Evolutionary conservation across 2,797 vertebrate genomes (phyloP).

Genomic region (Rhinichthys osculus): DNA sequence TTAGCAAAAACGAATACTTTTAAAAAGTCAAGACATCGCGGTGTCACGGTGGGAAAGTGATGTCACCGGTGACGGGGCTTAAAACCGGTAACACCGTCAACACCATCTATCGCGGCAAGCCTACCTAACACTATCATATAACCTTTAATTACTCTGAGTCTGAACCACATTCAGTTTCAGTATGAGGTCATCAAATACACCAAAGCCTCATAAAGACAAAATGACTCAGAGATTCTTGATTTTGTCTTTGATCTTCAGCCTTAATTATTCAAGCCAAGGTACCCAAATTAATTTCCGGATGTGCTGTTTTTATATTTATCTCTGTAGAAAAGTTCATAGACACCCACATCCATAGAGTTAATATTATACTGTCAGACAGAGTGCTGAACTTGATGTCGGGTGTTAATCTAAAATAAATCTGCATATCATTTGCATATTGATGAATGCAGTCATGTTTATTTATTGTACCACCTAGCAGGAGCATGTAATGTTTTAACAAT

Average conservation of each 20-base stretch:
- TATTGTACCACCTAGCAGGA: background rate
- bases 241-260: constrained; percentile 2
- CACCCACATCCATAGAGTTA: background rate
- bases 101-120: too few relatives aligned
- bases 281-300: background rate
- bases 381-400: constrained; percentile 11
- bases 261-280: background rate
- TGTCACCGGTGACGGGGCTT: too few relatives aligned
- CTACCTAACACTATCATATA: background rate
- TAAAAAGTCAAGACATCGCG: too few relatives aligned
- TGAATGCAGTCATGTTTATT: background rate
- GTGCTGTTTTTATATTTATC: background rate
- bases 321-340: background rate
- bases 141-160: background rate
- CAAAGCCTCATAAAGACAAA: background rate
- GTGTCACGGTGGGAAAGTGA: too few relatives aligned
- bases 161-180: background rate
- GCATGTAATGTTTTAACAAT: background rate
- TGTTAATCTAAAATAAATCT: constrained; percentile 14
- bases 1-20: too few relatives aligned
- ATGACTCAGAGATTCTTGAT: background rate
- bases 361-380: background rate
- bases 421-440: constrained; percentile 18
- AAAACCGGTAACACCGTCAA: too few relatives aligned
- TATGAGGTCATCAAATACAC: constrained; percentile 6